Percentiles rank a stretch among this genome's conserved stretches.
These are phyloP conservation scores for Amphipoea lucens DNA, from an alignment of 2,888 invertebrate genomes.

Conservation along the genomic window DNA sequence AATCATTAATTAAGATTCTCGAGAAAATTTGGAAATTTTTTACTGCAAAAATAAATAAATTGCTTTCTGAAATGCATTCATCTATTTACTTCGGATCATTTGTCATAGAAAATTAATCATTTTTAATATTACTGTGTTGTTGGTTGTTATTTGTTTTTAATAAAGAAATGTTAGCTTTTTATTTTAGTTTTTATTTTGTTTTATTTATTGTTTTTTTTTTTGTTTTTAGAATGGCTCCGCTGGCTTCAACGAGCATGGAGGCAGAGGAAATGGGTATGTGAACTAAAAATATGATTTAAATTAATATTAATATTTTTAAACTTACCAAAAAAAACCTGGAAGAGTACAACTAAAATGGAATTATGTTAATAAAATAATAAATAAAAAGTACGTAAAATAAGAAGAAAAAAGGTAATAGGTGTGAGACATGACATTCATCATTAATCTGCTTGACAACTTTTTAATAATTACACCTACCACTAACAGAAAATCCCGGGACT, in stretches of 20 bases:
- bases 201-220: conserved; percentile 85
- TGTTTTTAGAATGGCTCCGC: conserved; percentile 96
- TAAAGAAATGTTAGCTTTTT: conserved; percentile 80
- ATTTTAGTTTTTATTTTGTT: conserved; percentile 76
- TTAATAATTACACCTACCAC: not conserved
- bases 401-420: not conserved
- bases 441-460: not conserved
- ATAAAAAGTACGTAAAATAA: not conserved
- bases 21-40: not conserved
- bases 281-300: not conserved
- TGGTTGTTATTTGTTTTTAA: conserved; percentile 70
- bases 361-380: not conserved
- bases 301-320: too few species aligned
- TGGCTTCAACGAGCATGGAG: conserved; percentile 93
- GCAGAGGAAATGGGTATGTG: conserved; percentile 95
- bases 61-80: not conserved
- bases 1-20: not conserved
- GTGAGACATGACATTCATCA: not conserved
- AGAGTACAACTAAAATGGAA: not conserved
- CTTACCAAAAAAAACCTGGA: not conserved
- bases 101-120: conserved; percentile 60
- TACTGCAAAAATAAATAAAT: not conserved
- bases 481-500: not conserved
- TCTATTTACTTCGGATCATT: conserved; percentile 1
- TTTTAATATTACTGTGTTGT: conserved; percentile 30